Evolutionary conservation across 1,140 invertebrate genomes (phyloP).

Genomic region (Tachypleus tridentatus): DNA sequence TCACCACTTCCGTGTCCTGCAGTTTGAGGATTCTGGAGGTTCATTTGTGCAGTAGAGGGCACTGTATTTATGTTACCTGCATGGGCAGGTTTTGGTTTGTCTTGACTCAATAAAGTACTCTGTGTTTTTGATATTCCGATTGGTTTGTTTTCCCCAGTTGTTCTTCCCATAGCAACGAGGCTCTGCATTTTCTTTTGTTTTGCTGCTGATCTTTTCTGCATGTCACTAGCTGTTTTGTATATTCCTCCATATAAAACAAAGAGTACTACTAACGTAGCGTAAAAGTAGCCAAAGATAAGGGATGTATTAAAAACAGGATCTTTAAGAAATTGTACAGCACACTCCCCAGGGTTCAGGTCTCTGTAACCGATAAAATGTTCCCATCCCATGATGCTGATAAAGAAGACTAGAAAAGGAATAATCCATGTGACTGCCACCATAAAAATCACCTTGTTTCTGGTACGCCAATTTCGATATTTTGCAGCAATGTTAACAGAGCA

Average conservation of each 20-base stretch:
- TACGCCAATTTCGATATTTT: constrained; percentile 91
- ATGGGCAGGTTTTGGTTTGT: background rate
- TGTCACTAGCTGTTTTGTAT: constrained; percentile 93
- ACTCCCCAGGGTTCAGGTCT: constrained; percentile 73
- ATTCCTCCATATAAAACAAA: constrained; percentile 94
- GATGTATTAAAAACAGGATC: constrained; percentile 95
- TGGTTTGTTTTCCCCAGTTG: constrained; percentile 46
- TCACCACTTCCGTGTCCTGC: background rate
- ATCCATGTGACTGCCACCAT: constrained; percentile 82
- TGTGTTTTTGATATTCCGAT: constrained; percentile 15
- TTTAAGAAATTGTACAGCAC: constrained; percentile 94
- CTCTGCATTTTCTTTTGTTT: constrained; percentile 89
- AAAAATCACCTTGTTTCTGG: constrained; percentile 76
- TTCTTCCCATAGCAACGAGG: constrained; percentile 73
- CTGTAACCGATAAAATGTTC: constrained; percentile 90
- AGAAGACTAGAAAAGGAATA: constrained; percentile 89
- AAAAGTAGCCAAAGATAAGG: constrained; percentile 96
- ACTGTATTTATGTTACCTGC: background rate
- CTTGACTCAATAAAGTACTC: constrained; percentile 11
- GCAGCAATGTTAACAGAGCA: constrained; percentile 98
- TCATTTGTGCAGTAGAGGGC: background rate
- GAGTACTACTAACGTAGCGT: constrained; percentile 85
- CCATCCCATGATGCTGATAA: constrained; percentile 98
- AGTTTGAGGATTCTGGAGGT: background rate
- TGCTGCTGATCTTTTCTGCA: constrained; percentile 94